phyloP scores from a whole-genome alignment of 2,797 vertebrate species.

The Nannoperca obscura region DNA sequence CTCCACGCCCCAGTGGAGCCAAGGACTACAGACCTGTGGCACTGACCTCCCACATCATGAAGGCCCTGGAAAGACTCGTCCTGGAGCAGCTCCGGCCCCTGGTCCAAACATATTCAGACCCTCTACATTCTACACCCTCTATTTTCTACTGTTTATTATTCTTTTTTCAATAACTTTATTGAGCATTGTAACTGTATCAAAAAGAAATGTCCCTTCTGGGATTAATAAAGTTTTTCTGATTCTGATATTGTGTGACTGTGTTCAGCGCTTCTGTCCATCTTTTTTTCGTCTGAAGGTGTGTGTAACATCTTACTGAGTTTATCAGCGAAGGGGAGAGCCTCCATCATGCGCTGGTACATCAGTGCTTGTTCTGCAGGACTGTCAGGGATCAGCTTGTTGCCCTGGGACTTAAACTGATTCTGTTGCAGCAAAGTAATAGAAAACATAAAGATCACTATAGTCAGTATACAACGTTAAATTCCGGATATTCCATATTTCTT shows the following conservation, averaged over 20 bases:
- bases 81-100: too few species aligned
- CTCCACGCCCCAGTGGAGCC: too few species aligned
- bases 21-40: too few species aligned
- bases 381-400: slow-evolving; percentile 71
- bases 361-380: slow-evolving; percentile 63
- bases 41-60: too few species aligned
- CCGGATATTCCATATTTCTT: not conserved
- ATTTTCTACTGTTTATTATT: too few species aligned
- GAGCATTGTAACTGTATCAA: too few species aligned
- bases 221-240: too few species aligned
- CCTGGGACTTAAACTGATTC: slow-evolving; percentile 79
- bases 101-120: too few species aligned
- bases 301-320: slow-evolving; percentile 67
- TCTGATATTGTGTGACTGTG: not conserved
- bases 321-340: slow-evolving; percentile 67
- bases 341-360: slow-evolving; percentile 77
- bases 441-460: not conserved
- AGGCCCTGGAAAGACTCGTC: too few species aligned
- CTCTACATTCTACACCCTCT: too few species aligned
- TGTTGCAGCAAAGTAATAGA: slow-evolving; percentile 18
- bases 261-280: not conserved
- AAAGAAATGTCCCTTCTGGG: too few species aligned
- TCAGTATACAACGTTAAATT: not conserved
- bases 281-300: not conserved
- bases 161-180: too few species aligned